Conservation (phyloP, 2,888 invertebrate species). For the Heliconius erato region DNA sequence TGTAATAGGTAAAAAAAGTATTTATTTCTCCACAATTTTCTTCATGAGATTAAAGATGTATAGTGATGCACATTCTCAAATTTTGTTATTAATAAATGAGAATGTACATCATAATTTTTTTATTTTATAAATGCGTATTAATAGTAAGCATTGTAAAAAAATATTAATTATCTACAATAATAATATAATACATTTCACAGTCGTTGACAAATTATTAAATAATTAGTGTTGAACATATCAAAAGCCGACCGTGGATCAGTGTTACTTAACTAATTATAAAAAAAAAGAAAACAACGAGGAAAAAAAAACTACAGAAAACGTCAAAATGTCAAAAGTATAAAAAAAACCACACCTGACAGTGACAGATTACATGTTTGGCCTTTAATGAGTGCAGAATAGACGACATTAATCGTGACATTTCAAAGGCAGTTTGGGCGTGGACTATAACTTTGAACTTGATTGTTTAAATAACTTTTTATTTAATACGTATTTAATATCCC, state of each 20-base stretch:
- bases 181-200: not conserved
- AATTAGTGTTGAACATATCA: not conserved
- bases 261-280: not conserved
- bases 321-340: conserved; percentile 48
- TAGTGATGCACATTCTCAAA: too few species aligned
- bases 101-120: not conserved
- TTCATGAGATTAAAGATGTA: not conserved
- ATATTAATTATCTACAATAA: too few species aligned
- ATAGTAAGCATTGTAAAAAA: too few species aligned
- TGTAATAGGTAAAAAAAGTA: not conserved
- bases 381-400: conserved; percentile 50
- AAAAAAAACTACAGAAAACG: conserved; percentile 44
- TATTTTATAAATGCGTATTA: too few species aligned
- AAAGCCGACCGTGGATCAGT: not conserved
- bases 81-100: not conserved
- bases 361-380: conserved; percentile 52
- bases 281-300: conserved; percentile 22
- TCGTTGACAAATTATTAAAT: not conserved
- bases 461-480: conserved; percentile 1
- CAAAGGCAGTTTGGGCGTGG: conserved; percentile 43
- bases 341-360: conserved; percentile 50
- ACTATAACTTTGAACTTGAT: conserved; percentile 44
- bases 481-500: not conserved
- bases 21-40: not conserved
- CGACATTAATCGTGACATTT: conserved; percentile 51